Percentiles rank a stretch among this genome's conserved stretches.
These are phyloP conservation scores for Myiozetetes cayanensis DNA, from an alignment of 2,113 vertebrate species.

Conservation along the genomic window DNA sequence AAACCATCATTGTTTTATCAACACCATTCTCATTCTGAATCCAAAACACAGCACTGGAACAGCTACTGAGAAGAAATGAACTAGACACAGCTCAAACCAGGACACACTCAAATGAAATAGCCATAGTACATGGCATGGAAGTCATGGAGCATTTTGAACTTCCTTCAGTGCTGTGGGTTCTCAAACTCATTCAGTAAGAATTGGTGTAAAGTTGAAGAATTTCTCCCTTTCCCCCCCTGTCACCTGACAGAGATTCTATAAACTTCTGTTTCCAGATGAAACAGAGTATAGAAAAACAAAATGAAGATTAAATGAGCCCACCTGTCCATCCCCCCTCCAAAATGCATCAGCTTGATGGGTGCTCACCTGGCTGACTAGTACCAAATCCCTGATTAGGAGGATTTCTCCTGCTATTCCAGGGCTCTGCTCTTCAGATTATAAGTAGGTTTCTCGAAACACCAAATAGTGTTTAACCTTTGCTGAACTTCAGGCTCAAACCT, in stretches of 20 bases:
- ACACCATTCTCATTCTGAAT: neutral
- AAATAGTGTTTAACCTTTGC: neutral
- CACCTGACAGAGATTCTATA: neutral
- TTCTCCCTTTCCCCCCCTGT: no score
- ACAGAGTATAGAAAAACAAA: neutral
- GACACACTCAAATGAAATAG: neutral
- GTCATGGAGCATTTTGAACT: neutral
- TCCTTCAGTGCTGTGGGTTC: neutral
- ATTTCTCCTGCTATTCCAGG: neutral
- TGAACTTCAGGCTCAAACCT: neutral
- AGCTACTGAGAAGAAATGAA: neutral
- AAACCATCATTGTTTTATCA: neutral
- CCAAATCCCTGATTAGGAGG: neutral
- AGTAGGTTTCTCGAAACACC: neutral
- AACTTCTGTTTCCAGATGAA: neutral
- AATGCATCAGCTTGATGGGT: neutral
- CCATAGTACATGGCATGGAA: fast-evolving
- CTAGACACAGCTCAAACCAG: neutral
- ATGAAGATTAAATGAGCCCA: neutral
- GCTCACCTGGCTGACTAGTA: neutral
- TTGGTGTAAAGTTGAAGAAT: neutral
- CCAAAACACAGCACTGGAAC: neutral
- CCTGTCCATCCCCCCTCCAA: neutral
- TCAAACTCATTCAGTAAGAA: neutral
- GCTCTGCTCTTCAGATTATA: neutral